A percentile compares a stretch with the other conserved stretches of the same genome.
Evolutionary conservation across 2,888 invertebrate genomes (phyloP).

Genomic region (Stenolophus ochropezus): DNA sequence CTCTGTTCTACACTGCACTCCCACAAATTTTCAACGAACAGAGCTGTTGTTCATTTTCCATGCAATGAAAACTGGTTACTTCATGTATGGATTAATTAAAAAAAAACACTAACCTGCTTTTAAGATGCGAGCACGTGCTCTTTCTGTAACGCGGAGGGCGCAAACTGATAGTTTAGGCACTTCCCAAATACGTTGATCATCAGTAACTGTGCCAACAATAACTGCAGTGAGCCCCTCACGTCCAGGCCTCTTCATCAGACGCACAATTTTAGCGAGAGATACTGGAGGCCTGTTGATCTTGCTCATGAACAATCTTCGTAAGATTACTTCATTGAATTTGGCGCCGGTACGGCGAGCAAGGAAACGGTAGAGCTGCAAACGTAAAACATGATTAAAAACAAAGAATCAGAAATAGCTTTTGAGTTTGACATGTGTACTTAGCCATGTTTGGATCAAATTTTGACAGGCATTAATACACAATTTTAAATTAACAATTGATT

Average conservation of each 20-base stretch:
- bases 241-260: constrained; percentile 91
- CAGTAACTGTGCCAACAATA: constrained; percentile 95
- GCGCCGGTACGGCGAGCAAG: constrained; percentile 96
- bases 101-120: constrained; percentile 84
- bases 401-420: background rate
- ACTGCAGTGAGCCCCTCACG: constrained; percentile 93
- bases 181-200: constrained; percentile 92
- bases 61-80: too few species aligned
- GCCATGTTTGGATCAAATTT: too few species aligned
- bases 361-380: constrained; percentile 92
- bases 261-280: constrained; percentile 89
- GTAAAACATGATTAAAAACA: constrained; percentile 48
- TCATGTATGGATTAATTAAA: background rate
- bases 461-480: too few species aligned
- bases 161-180: constrained; percentile 96
- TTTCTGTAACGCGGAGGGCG: constrained; percentile 94
- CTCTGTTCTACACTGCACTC: too few species aligned
- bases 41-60: too few species aligned
- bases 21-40: too few species aligned
- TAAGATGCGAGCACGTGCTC: constrained; percentile 95
- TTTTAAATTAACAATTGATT: background rate
- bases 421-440: constrained; percentile 5
- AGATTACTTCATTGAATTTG: constrained; percentile 96
- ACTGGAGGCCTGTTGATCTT: constrained; percentile 96
- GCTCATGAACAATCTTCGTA: constrained; percentile 98